A percentile compares a stretch with the other conserved stretches of the same genome.
phyloP scores from a whole-genome alignment of 2,113 vertebrate genomes.

The Cyprinodon variegatus region DNA sequence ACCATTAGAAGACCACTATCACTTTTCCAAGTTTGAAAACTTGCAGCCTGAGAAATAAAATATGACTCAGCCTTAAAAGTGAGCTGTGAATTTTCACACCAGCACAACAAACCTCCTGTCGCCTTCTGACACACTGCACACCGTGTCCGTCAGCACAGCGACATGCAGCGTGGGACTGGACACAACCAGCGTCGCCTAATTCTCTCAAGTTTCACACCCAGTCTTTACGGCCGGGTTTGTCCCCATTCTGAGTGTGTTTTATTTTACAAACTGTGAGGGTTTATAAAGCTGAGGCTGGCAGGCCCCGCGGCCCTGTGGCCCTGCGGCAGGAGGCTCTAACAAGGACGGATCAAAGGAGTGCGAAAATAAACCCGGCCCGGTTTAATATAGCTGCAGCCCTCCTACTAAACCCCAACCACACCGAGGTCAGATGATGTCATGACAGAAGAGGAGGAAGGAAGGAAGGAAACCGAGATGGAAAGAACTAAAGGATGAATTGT shows the following conservation, averaged over 20 bases:
- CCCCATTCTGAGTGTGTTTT: constrained; percentile 47
- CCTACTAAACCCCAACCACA: constrained; percentile 63
- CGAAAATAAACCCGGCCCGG: constrained; percentile 61
- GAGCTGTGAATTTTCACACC: constrained; percentile 65
- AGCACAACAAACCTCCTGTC: constrained; percentile 24
- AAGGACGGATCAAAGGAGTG: constrained; percentile 62
- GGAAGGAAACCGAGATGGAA: constrained; percentile 21
- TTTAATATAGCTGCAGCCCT: constrained; percentile 69
- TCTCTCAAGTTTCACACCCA: constrained; percentile 61
- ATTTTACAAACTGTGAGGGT: constrained; percentile 65
- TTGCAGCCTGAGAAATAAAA: constrained; percentile 7
- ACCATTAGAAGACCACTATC: constrained; percentile 1
- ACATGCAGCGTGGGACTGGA: constrained; percentile 28
- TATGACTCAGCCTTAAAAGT: constrained; percentile 31
- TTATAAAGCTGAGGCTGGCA: constrained; percentile 59
- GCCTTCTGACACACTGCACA: constrained; percentile 9
- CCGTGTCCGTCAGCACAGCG: constrained; percentile 8
- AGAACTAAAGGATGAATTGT: constrained; percentile 17
- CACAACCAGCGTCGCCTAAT: constrained; percentile 34
- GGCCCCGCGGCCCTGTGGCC: constrained; percentile 46
- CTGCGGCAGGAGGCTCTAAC: constrained; percentile 55
- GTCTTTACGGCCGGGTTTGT: constrained; percentile 55
- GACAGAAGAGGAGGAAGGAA: constrained; percentile 30
- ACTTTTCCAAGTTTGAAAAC: background rate
- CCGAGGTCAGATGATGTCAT: constrained; percentile 70